Evolutionary conservation across 2,888 invertebrate species (phyloP).

Genomic region (Sisyra terminalis): DNA sequence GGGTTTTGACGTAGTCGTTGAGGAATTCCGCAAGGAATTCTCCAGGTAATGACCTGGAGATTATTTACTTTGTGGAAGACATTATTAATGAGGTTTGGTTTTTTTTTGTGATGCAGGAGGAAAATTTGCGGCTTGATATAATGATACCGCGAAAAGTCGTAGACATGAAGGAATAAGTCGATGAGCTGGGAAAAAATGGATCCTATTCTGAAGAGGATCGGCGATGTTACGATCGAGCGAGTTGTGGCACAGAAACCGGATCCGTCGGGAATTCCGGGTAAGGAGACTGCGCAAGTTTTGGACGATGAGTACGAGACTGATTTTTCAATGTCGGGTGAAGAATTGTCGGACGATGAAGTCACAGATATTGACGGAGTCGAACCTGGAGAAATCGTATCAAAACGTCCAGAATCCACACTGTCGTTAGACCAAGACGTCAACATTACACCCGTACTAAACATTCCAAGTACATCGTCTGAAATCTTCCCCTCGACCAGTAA

Average conservation of each 20-base stretch:
- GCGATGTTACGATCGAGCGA: constrained; percentile 41
- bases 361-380: constrained; percentile 22
- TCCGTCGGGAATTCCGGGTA: constrained; percentile 14
- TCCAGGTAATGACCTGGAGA: neutral
- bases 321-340: constrained; percentile 20
- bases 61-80: neutral
- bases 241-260: constrained; percentile 22
- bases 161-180: neutral
- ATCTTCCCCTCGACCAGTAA: neutral
- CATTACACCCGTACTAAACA: neutral
- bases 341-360: constrained; percentile 28
- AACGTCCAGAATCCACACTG: constrained; percentile 2
- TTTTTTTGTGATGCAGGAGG: constrained; percentile 1
- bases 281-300: constrained; percentile 13
- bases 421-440: neutral
- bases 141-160: neutral
- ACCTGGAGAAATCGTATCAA: constrained; percentile 16
- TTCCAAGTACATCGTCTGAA: neutral
- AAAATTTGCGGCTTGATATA: neutral
- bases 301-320: constrained; percentile 22
- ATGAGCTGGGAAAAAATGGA: constrained; percentile 23
- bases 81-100: neutral
- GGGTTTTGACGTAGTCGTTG: too few species aligned
- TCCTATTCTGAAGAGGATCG: constrained; percentile 36
- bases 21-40: too few species aligned